Conservation (phyloP, 1,140 invertebrate species). For the Octopus sinensis region DNA sequence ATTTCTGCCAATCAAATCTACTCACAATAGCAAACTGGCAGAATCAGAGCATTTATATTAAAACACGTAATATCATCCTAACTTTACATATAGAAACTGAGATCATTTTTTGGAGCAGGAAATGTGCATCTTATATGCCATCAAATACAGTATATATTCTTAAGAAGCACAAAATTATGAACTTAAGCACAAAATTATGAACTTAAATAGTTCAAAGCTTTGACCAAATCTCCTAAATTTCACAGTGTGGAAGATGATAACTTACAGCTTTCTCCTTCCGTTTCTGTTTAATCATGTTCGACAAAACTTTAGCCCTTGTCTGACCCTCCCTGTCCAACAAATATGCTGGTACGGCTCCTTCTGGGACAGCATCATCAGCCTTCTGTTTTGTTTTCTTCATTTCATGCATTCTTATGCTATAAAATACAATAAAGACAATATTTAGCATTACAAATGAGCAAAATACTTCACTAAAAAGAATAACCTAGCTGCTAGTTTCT, state of each 20-base stretch:
- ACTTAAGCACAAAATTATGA: too few relatives aligned
- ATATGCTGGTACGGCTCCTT: conserved; percentile 93
- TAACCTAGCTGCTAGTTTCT: neutral
- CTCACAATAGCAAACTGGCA: too few relatives aligned
- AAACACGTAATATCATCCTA: too few relatives aligned
- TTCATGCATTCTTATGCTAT: conserved; percentile 60
- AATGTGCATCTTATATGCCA: too few relatives aligned
- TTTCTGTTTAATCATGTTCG: conserved; percentile 99
- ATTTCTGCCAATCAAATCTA: too few relatives aligned
- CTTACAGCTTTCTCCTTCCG: conserved; percentile 91
- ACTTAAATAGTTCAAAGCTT: too few relatives aligned
- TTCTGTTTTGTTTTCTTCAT: conserved; percentile 75
- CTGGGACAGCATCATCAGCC: conserved; percentile 72
- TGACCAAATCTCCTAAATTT: too few relatives aligned
- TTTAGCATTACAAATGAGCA: neutral
- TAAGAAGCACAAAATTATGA: too few relatives aligned
- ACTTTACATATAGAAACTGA: too few relatives aligned
- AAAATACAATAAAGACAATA: conserved; percentile 11
- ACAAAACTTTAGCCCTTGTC: conserved; percentile 88
- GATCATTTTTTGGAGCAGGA: too few relatives aligned
- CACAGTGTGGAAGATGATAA: conserved; percentile 12
- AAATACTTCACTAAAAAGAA: neutral
- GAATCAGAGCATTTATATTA: too few relatives aligned
- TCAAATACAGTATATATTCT: too few relatives aligned
- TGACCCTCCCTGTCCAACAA: conserved; percentile 95